Percentiles rank a stretch among this genome's conserved stretches.
Evolutionary conservation across 2,888 invertebrate genomes (phyloP).

Genomic region (Eupithecia tripunctaria): DNA sequence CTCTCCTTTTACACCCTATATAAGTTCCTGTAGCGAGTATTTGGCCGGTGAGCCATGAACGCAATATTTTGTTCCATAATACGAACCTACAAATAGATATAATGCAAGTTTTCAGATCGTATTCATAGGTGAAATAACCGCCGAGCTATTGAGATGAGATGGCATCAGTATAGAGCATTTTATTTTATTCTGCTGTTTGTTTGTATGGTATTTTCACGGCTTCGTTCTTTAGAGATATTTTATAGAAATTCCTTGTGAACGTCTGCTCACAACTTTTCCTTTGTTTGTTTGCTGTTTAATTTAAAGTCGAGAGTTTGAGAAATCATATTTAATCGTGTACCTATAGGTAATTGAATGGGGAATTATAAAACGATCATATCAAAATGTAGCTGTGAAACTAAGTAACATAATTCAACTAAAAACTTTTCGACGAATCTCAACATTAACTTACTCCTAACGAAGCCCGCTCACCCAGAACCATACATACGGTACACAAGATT

Average conservation of each 20-base stretch:
- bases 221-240: not conserved
- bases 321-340: too few relatives aligned
- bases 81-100: conserved; percentile 6
- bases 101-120: not conserved
- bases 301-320: too few relatives aligned
- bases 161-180: not conserved
- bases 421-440: too few relatives aligned
- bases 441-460: too few relatives aligned
- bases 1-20: not conserved
- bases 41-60: conserved; percentile 36
- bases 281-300: too few relatives aligned
- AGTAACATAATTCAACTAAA: too few relatives aligned
- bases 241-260: not conserved
- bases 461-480: too few relatives aligned
- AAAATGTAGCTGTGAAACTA: too few relatives aligned
- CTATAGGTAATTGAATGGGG: too few relatives aligned
- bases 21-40: conserved; percentile 29
- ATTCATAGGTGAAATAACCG: not conserved
- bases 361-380: too few relatives aligned
- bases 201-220: not conserved
- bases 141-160: not conserved
- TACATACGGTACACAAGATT: too few relatives aligned
- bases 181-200: not conserved
- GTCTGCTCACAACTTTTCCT: not conserved
- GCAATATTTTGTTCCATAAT: conserved; percentile 35